Base-by-base conservation (phyloP, 2,797 vertebrate species). In the Delichon dasypus region DNA sequence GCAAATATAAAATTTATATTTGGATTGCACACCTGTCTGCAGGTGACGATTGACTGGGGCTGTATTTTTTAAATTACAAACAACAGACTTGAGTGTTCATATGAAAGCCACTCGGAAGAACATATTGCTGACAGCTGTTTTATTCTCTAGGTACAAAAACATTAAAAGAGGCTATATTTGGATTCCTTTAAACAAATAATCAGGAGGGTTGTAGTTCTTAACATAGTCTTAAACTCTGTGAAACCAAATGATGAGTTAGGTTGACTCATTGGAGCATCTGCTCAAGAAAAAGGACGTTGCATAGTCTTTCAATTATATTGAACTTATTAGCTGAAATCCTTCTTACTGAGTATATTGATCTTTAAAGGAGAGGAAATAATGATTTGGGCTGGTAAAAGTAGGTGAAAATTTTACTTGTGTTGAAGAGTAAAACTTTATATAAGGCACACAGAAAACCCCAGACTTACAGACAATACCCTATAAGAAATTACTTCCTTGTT, bases 61-160 rank as follows among this genome's bases (percentile, higher is more conserved):
- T 48, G 36, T 87, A 80, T 88, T 96, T 94, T 89, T 97, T 23
- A 92, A 87, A 91, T 71, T 76, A 94, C 68, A 65, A 95, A 90
- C 73, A 94, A 72, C 30, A 67, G 80, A 23, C 55, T 44, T 44
- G 34, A 22, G 40, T 77, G 44, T 54, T 92, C 71, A 16, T 29
- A 13, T 36, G 45, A 95, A 87, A 1, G 12, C 7, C 62, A 90
- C 75, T 92, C 57, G 54, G 62, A 92, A 94, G 78, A 97, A 92
- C 92, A 96, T 79, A 84, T 82, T 97, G 85, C 88, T 81, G 91
- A 78, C 95, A 97, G 95, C 87, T 97, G 96, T 92, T 94, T 84
- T 84, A 87, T 89, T 94, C 22, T 3, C 70, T 85, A 89, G 64
- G 42, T 86, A 89, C 54, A 58, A 89, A 87, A 94, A 83, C 67